A percentile compares a stretch with the other conserved stretches of the same genome.
Conservation (phyloP, 2,113 vertebrate species). For the Chinchilla lanigera region DNA sequence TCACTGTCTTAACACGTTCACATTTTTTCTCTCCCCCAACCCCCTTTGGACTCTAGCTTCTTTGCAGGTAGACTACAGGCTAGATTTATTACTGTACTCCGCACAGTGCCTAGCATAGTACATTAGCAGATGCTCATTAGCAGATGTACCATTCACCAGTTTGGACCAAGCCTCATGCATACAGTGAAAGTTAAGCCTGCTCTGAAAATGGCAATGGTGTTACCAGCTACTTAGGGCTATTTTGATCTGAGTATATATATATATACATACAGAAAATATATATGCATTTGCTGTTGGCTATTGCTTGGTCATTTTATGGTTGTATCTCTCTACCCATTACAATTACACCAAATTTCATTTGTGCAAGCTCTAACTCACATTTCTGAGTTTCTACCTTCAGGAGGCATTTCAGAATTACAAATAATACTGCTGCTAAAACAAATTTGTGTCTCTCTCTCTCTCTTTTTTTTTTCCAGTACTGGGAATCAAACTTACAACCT, state of each 20-base stretch:
- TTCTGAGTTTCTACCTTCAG: neutral
- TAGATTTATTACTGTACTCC: neutral
- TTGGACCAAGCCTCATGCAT: neutral
- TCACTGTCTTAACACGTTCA: neutral
- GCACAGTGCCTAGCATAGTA: neutral
- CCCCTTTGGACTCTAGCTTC: neutral
- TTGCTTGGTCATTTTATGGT: neutral
- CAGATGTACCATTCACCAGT: no score
- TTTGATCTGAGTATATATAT: neutral
- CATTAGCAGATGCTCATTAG: rapidly evolving
- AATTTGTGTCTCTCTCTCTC: neutral
- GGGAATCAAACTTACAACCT: no score
- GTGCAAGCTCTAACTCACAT: slow-evolving; percentile 36
- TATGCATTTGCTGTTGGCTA: neutral
- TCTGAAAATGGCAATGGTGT: neutral
- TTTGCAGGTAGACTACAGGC: neutral
- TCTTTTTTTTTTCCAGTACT: no score
- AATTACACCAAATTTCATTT: neutral
- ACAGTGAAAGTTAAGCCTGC: rapidly evolving
- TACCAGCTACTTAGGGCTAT: neutral
- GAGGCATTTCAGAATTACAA: slow-evolving; percentile 50
- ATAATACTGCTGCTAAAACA: neutral
- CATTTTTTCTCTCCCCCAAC: neutral
- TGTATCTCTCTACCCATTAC: neutral
- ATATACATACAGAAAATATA: neutral